A percentile compares a stretch with the other conserved stretches of the same genome.
These are phyloP conservation scores for Ceyx margarethae DNA, from an alignment of 2,113 vertebrate genomes.

Conservation along the genomic window DNA sequence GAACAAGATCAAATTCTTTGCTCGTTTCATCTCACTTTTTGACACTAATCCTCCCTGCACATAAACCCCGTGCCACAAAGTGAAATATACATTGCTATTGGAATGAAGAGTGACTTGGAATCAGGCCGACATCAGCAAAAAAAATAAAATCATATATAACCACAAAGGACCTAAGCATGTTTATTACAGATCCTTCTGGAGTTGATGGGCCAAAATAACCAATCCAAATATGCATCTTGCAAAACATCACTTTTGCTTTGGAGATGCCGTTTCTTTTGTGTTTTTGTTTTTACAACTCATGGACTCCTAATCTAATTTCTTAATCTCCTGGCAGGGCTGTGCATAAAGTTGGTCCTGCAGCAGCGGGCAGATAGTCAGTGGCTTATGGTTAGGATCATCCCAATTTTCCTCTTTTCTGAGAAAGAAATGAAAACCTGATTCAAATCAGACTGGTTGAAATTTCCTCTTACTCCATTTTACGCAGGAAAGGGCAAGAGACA, in stretches of 20 bases:
- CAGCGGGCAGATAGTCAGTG: not conserved
- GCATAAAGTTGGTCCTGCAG: not conserved
- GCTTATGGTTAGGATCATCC: not conserved
- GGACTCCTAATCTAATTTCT: conserved; percentile 8
- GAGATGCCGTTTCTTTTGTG: conserved; percentile 36
- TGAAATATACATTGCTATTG: conserved; percentile 46
- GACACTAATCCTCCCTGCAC: conserved; percentile 59
- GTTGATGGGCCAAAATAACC: conserved; percentile 66
- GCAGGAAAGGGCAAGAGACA: not conserved
- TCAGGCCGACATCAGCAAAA: conserved; percentile 8
- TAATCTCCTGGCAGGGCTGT: conserved; percentile 1
- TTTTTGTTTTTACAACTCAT: conserved; percentile 30
- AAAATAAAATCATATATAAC: conserved; percentile 48
- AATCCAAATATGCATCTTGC: conserved; percentile 57
- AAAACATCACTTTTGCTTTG: conserved; percentile 55
- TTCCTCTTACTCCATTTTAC: not conserved
- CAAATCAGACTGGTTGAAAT: not conserved
- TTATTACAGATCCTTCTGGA: conserved; percentile 40
- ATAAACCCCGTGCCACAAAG: conserved; percentile 22
- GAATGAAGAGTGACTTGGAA: conserved; percentile 38
- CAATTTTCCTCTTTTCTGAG: not conserved
- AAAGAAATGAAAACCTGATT: conserved; percentile 13
- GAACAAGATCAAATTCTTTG: conserved; percentile 19
- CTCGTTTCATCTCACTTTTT: conserved; percentile 57
- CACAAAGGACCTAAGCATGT: conserved; percentile 31